These are phyloP conservation scores for Chionis minor DNA, from an alignment of 2,113 vertebrate species.

Conservation along the genomic window DNA sequence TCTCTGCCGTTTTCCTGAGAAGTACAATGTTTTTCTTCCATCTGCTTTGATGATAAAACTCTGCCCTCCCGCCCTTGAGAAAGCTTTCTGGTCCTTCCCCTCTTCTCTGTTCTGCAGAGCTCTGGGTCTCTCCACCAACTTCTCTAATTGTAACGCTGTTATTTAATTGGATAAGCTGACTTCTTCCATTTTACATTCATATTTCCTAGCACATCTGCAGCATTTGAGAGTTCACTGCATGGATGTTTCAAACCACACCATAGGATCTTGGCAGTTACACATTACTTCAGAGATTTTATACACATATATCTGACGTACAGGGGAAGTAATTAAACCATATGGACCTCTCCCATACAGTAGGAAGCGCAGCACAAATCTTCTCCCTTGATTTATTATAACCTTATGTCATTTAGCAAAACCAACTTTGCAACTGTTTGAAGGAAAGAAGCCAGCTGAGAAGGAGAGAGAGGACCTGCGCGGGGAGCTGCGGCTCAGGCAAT, in stretches of 20 bases:
- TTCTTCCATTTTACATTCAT: slow-evolving; percentile 19
- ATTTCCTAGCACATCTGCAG: slow-evolving; percentile 35
- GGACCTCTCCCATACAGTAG: slow-evolving; percentile 50
- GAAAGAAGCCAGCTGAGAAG: slow-evolving; percentile 25
- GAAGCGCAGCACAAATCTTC: slow-evolving; percentile 24
- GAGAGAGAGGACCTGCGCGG: background rate
- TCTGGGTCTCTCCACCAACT: background rate
- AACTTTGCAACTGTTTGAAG: slow-evolving; percentile 34
- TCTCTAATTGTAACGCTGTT: background rate
- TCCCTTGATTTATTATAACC: slow-evolving; percentile 65
- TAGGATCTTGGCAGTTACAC: slow-evolving; percentile 44
- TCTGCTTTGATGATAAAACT: background rate
- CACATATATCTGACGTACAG: slow-evolving; percentile 7
- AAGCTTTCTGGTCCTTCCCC: background rate
- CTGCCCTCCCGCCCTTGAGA: background rate
- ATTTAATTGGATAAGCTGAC: background rate
- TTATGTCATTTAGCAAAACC: slow-evolving; percentile 51
- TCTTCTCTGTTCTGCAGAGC: background rate
- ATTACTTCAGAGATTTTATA: slow-evolving; percentile 43
- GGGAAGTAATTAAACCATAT: slow-evolving; percentile 52
- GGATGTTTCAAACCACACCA: slow-evolving; percentile 54
- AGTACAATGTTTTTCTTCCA: background rate
- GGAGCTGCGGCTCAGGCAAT: background rate
- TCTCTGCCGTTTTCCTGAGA: background rate
- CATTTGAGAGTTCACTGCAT: background rate